Conservation (phyloP, 2,797 vertebrate genomes). For the Meda fulgida region DNA sequence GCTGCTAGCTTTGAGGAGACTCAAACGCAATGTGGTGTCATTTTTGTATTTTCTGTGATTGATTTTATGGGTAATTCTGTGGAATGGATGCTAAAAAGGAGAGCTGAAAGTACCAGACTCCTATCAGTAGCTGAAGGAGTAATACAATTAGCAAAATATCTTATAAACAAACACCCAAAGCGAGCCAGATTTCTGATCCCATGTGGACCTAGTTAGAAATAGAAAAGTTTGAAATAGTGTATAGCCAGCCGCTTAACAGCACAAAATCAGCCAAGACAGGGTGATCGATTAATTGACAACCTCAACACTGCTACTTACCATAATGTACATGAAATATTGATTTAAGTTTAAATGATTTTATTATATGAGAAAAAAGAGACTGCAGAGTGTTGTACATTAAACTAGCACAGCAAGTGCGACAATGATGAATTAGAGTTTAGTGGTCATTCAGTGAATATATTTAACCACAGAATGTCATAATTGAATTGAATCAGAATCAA, state of each 20-base stretch:
- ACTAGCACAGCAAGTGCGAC: not conserved
- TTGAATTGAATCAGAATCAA: not conserved
- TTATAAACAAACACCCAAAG: not conserved
- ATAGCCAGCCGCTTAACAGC: not conserved
- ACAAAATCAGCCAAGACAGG: constrained; percentile 1
- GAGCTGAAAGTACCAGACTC: not conserved
- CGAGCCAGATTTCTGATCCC: not conserved
- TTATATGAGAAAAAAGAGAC: not conserved
- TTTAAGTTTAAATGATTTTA: not conserved
- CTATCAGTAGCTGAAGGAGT: not conserved
- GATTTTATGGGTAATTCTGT: not conserved
- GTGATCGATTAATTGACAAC: not conserved
- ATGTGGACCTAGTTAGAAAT: not conserved
- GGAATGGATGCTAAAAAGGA: not conserved
- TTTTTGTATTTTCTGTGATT: not conserved
- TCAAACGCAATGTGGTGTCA: not conserved
- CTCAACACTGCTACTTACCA: not conserved
- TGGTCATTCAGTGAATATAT: not conserved
- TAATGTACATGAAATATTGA: constrained; percentile 1
- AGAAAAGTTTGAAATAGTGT: constrained; percentile 15
- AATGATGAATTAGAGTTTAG: not conserved
- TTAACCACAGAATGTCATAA: not conserved
- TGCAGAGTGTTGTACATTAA: not conserved
- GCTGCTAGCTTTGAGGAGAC: not conserved
- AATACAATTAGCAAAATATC: constrained; percentile 1